Conservation (phyloP, 2,797 vertebrate genomes). For the Cynodonichthys magdalenae region DNA sequence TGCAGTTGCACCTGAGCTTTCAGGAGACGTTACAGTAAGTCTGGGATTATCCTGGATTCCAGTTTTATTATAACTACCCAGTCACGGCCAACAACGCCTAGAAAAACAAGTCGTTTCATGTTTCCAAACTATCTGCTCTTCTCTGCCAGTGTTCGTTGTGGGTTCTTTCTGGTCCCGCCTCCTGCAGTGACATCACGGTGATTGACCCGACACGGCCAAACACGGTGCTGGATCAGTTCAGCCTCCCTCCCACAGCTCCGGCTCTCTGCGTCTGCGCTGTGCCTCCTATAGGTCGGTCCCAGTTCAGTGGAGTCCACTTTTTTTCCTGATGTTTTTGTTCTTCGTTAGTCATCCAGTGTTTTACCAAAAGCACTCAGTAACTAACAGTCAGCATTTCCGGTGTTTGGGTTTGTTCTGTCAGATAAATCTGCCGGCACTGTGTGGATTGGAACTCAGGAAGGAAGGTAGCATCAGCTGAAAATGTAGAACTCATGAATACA, state of each 20-base stretch:
- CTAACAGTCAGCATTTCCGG: constrained; percentile 11
- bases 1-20: constrained; percentile 79
- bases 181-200: constrained; percentile 85
- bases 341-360: constrained; percentile 5
- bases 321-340: constrained; percentile 13
- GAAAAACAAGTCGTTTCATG: constrained; percentile 22
- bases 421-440: constrained; percentile 80
- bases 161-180: constrained; percentile 85
- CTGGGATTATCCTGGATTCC: constrained; percentile 27
- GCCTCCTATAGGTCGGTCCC: constrained; percentile 80
- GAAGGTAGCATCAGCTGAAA: constrained; percentile 77
- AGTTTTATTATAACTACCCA: constrained; percentile 38
- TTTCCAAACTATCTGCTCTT: constrained; percentile 40
- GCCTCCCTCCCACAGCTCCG: constrained; percentile 81
- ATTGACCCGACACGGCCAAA: constrained; percentile 86
- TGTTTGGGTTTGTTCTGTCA: constrained; percentile 55
- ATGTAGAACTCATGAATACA: constrained; percentile 27
- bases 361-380: constrained; percentile 20
- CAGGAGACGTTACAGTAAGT: constrained; percentile 80
- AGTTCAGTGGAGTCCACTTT: constrained; percentile 21
- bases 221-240: constrained; percentile 87
- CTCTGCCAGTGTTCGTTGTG: constrained; percentile 83
- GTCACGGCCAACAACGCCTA: constrained; percentile 24
- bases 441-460: constrained; percentile 90
- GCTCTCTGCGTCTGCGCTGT: constrained; percentile 83